Percentiles rank a stretch among this genome's conserved stretches.
Evolutionary conservation across 2,797 vertebrate genomes (phyloP).

Genomic region (Alectoris magna): DNA sequence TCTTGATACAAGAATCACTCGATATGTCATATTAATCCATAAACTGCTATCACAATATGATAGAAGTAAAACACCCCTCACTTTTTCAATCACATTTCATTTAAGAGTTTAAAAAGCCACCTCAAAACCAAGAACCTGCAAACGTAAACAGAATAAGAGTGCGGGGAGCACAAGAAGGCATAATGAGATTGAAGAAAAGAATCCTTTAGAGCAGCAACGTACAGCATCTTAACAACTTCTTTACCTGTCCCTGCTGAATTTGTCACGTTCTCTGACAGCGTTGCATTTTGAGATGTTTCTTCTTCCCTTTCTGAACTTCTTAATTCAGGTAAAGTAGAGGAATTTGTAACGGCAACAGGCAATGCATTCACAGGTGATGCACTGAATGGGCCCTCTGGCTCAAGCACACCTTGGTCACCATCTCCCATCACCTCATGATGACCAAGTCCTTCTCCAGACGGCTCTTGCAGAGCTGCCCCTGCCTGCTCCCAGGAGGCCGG

Average conservation of each 20-base stretch:
- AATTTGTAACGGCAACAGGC: neutral
- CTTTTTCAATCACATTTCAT: neutral
- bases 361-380: neutral
- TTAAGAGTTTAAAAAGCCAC: neutral
- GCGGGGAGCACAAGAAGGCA: neutral
- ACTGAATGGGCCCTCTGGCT: neutral
- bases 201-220: neutral
- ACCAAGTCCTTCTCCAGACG: neutral
- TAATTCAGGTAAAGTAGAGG: neutral
- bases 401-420: neutral
- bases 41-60: neutral
- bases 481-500: neutral
- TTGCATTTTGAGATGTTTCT: neutral
- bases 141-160: neutral
- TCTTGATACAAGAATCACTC: neutral
- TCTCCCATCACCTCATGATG: neutral
- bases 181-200: neutral
- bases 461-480: neutral
- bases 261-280: neutral
- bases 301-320: neutral
- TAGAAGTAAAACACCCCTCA: neutral
- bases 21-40: neutral
- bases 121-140: neutral
- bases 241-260: conserved; percentile 72
- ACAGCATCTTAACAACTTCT: neutral